Conservation (phyloP, 2,797 vertebrate species). For the Anguilla anguilla region DNA sequence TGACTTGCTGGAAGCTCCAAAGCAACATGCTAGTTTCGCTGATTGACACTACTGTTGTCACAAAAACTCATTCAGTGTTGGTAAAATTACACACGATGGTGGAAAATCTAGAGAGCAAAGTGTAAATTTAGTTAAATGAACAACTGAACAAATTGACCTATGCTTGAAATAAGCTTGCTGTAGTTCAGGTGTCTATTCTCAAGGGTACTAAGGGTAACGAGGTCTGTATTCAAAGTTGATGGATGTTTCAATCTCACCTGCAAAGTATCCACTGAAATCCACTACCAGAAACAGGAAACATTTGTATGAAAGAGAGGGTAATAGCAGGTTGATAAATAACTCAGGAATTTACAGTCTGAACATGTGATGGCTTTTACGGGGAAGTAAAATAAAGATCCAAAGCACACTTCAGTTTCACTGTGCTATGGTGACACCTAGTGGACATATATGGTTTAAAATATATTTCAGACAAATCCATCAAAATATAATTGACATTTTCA, state of each 20-base stretch:
- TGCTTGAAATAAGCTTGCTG: background rate
- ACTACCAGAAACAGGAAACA: background rate
- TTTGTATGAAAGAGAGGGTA: background rate
- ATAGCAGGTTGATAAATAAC: background rate
- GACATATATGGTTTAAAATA: background rate
- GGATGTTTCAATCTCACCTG: background rate
- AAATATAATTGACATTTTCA: constrained; percentile 6
- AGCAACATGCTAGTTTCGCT: background rate
- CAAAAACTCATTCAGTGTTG: background rate
- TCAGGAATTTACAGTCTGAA: background rate
- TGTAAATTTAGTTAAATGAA: background rate
- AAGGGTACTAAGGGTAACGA: background rate
- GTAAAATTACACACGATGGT: background rate
- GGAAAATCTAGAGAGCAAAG: background rate
- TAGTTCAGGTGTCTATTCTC: background rate
- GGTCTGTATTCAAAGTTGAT: background rate
- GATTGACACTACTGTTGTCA: background rate
- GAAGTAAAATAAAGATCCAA: background rate
- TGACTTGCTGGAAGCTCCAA: background rate
- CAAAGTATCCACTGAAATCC: background rate
- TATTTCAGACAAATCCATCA: background rate
- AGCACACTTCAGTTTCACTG: background rate
- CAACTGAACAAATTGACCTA: background rate
- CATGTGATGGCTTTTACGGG: background rate
- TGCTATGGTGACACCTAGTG: constrained; percentile 15